Base-by-base conservation (phyloP, 2,113 vertebrate species). In the Strigops habroptila region DNA sequence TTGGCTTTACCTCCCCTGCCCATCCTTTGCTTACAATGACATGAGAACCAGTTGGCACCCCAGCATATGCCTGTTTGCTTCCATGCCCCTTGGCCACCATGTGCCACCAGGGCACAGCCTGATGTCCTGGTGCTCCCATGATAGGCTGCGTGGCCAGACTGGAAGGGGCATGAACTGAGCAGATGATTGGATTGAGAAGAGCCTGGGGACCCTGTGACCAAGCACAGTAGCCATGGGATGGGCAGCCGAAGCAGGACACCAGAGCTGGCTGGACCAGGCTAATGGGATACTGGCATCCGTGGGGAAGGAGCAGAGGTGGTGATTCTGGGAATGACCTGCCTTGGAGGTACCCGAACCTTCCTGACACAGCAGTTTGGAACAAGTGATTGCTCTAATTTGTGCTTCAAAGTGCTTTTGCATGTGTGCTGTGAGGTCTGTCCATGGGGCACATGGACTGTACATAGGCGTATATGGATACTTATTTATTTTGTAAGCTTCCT, bases 401-500 rank as follows among this genome's bases (percentile, higher is more conserved):
- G 84, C 81, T 90, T 87, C 52, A 41, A 57, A 69, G 64, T 63
- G 86, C 63, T 75, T 78, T 41, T 94, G 88, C 90, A 62, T 94
- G 89, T 0, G 12, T 69, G 75, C 55, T 12, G 22, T 41, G 70
- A 78, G 83, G 39, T 30, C 60, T 55, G 60, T 35, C 82, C 4
- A 2, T 0, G 3, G 12, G 22, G 9, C 8, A 7, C 4, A 14
- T 28, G 71, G 49, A 22, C 77, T 85, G 53, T 73, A 59, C 23
- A 65, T 51, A 69, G 67, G 28, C 35, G 1, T 30, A 49, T 27
- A 46, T 23, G 78, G 49, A 82, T 69, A 85, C 19, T 64, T 87
- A 59, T 92, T 95, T 86, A 67, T 94, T 96, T 96, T 86, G 55
- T 88, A 86, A 96, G 87, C 64, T 88, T 86, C 67, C 71, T 91